Base-by-base conservation (phyloP, 2,113 vertebrate species). In the Phylloscopus whistleri region DNA sequence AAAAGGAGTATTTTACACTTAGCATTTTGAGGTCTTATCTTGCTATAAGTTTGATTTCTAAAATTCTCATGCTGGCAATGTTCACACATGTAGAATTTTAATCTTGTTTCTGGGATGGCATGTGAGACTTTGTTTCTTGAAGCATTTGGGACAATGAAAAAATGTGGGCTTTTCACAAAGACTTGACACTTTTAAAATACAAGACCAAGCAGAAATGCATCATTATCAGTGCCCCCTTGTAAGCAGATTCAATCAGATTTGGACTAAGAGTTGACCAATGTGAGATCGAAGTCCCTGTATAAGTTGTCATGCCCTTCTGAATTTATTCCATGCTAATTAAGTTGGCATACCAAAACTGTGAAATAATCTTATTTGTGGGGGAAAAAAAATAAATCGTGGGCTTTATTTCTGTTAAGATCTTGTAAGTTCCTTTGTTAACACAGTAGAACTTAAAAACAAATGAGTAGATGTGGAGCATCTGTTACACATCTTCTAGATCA, bases 401-500 rank as follows among this genome's bases (percentile, higher is more conserved):
- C 22, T 87, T 80, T 56, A 39, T 75, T 91, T 70, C 60, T 82
- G 21, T 37, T 73, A 66, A 91, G 64, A 35, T 55, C 49, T 43
- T 9, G 0, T 41, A 69, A 76, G 30, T 78, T 94, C 87, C 79
- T 91, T 91, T 93, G 85, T 96, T 88, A 75, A 49, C 83, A 46
- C 63, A 67, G 74, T 60, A 74, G 35, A 83, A 87, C 64, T 95
- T 75, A 7, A 28, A 8, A 30, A 60, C 88, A 70, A 58, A 77
- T 0, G 33, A 62, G 28, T 74, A 48, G 70, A 77, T 18, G 19
- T 52, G 92, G 84, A 97, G 88, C 88, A 96, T 97, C 93, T 96
- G 87, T 95, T 96, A 85, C 77, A 60, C 87, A 88, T 96, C 95
- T 94, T 94, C 89, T 94, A 59, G 91, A 83, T 94, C 86, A 88